Evolutionary conservation across 2,797 vertebrate species (phyloP).

Genomic region (Meda fulgida): DNA sequence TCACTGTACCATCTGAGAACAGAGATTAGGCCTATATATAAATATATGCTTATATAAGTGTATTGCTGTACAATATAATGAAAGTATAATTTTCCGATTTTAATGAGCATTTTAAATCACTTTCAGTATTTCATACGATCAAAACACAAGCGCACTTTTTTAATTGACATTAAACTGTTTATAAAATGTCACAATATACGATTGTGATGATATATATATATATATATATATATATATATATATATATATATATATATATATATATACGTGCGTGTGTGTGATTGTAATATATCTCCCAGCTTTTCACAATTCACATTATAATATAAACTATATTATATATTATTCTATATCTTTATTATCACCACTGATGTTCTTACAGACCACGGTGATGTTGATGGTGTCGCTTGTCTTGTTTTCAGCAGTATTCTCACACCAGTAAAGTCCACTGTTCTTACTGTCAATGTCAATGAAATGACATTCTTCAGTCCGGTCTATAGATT

Average conservation of each 20-base stretch:
- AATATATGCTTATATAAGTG: not conserved
- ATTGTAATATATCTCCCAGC: not conserved
- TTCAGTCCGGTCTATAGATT: not conserved
- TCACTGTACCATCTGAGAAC: slow-evolving; percentile 63
- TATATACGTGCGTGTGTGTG: too few species aligned
- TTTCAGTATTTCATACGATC: not conserved
- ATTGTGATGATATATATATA: not conserved
- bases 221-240: too few species aligned
- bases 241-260: too few species aligned
- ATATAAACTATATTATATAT: not conserved
- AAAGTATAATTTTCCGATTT: not conserved
- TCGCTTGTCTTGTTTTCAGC: slow-evolving; percentile 61
- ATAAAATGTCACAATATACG: not conserved
- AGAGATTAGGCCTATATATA: not conserved
- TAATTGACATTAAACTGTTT: not conserved
- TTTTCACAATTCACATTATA: not conserved
- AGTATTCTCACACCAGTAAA: slow-evolving; percentile 73
- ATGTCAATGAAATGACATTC: slow-evolving; percentile 54
- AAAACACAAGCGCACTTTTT: not conserved
- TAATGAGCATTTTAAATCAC: not conserved
- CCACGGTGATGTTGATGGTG: slow-evolving; percentile 69
- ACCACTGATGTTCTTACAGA: slow-evolving; percentile 66
- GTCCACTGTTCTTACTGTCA: slow-evolving; percentile 53
- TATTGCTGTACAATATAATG: not conserved
- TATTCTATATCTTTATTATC: not conserved